Evolutionary conservation across 2,113 vertebrate species (phyloP), one percentile per base, ranked within the genome.

Genomic region (Gobiocypris rarus): DNA sequence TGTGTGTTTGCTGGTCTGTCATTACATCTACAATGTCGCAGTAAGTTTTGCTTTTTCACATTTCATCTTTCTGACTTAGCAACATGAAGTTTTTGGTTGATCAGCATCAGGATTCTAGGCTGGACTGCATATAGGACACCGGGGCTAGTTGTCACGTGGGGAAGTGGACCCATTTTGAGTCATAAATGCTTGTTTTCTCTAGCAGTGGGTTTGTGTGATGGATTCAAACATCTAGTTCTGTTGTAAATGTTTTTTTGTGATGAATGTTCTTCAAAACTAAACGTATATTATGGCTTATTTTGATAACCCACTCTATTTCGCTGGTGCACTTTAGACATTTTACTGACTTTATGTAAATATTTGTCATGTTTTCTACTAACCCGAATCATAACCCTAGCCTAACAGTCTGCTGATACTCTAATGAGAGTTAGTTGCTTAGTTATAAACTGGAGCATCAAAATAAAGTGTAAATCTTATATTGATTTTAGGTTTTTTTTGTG

Each of bases 41-140:
- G 81, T 86, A 86, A 83, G 85, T 86, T 73, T 73, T 5, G 6
- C 52, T 24, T 26, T 73, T 43, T 73, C 34, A 69, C 65, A 8
- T 54, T 54, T 52, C 5, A 17, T 71, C 22, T 24, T 71, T 73
- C 41, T 24, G 69, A 1, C 2, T 71, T 43, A n/a, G 8, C 7
- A 15, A 4, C 69, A 45, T 73, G n/a, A 26, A 7, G 8, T 38
- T 31, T 17, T 8, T 41, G 22, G 9, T 58, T 63, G 24, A 15
- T 13, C 3, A 52, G 15, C 50, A 52, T 19, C 52, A 17, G 1
- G 52, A 28, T 9, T 31, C 15, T n/a, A n/a, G 65, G 9, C 4
- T n/a, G n/a, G 22, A 38, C 65, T 4, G 28, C 65, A 38, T 31
- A 1, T 2, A 38, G 63, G 31, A 38, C 19, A 22, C 65, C 2